A percentile compares a stretch with the other conserved stretches of the same genome.
Evolutionary conservation across 2,797 vertebrate genomes (phyloP).

Genomic region (Onychomys torridus): DNA sequence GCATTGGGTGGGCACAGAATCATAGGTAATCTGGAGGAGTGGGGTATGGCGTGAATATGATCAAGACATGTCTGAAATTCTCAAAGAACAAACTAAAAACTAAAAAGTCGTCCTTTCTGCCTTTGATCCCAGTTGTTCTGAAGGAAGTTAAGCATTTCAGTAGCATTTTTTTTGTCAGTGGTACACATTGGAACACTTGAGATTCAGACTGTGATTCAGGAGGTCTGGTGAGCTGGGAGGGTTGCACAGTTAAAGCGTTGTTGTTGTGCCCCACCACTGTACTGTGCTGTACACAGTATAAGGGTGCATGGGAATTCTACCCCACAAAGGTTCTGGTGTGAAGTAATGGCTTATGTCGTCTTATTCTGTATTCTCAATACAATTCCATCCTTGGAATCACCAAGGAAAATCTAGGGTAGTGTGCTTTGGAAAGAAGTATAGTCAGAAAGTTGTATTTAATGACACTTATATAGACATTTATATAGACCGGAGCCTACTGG

Average conservation of each 20-base stretch:
- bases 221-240: background rate
- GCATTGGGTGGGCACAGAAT: background rate
- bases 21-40: background rate
- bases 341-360: background rate
- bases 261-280: accelerated
- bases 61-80: background rate
- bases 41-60: background rate
- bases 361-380: background rate
- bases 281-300: accelerated
- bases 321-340: background rate
- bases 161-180: background rate
- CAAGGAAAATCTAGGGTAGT: background rate
- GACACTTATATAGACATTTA: background rate
- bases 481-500: background rate
- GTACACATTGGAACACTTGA: background rate
- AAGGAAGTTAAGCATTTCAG: background rate
- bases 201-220: background rate
- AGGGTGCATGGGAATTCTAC: accelerated
- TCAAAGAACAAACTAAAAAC: background rate
- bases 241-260: background rate
- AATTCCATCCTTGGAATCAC: background rate
- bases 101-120: background rate
- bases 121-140: accelerated
- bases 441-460: background rate
- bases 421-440: background rate